Conservation (phyloP, 2,113 vertebrate genomes). For the Pleuronectes platessa region DNA sequence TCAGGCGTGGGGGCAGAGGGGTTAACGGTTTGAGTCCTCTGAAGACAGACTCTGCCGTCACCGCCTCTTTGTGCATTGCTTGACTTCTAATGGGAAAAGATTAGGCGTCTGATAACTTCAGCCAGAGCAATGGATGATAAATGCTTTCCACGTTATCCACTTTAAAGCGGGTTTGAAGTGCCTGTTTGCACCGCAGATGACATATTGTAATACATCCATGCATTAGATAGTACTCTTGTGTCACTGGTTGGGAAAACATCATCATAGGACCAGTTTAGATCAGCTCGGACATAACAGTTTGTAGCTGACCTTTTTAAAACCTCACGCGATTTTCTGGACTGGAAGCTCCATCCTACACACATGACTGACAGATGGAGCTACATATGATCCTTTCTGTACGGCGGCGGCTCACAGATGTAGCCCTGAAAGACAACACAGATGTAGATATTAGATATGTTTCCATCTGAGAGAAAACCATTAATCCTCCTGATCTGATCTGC, state of each 20-base stretch:
- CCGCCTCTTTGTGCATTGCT: conserved; percentile 16
- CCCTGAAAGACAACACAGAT: conserved; percentile 22
- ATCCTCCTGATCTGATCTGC: conserved; percentile 22
- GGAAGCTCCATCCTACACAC: conserved; percentile 23
- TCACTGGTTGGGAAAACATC: conserved; percentile 28
- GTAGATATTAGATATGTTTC: conserved; percentile 14
- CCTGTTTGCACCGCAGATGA: background rate
- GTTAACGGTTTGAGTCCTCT: conserved; percentile 33
- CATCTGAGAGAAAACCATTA: conserved; percentile 23
- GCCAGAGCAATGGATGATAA: background rate
- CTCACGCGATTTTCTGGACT: conserved; percentile 17
- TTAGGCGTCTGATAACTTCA: conserved; percentile 10
- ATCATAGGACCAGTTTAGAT: conserved; percentile 27
- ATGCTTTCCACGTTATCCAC: background rate
- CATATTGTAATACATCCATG: conserved; percentile 7
- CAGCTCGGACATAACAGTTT: conserved; percentile 3
- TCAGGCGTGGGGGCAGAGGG: background rate
- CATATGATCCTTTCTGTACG: conserved; percentile 35
- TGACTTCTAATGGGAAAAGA: conserved; percentile 26
- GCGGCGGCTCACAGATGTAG: conserved; percentile 23
- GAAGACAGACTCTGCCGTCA: conserved; percentile 27
- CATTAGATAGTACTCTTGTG: background rate
- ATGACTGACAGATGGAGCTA: conserved; percentile 25
- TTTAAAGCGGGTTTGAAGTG: conserved; percentile 8
- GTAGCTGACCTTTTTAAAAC: conserved; percentile 34